Conservation (phyloP, 2,888 invertebrate genomes). For the Microplitis manilae region DNA sequence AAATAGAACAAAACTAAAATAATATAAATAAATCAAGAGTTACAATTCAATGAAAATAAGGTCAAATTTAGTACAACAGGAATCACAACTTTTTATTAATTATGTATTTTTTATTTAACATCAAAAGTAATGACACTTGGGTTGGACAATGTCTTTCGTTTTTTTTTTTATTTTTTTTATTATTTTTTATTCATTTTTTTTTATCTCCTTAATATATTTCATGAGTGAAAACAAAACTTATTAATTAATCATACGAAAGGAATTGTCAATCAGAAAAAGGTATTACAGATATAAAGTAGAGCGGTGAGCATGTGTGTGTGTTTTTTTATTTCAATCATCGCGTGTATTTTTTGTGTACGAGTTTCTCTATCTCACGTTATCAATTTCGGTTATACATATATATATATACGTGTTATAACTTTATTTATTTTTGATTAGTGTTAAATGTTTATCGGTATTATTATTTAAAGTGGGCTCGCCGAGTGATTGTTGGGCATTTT, state of each 20-base stretch:
- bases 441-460: conserved; percentile 26
- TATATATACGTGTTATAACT: conserved; percentile 26
- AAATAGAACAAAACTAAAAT: neutral
- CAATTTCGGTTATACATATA: conserved; percentile 37
- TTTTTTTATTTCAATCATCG: conserved; percentile 36
- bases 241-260: conserved; percentile 68
- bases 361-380: conserved; percentile 36
- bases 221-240: conserved; percentile 69
- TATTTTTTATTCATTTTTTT: conserved; percentile 35
- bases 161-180: conserved; percentile 59
- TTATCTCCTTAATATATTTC: conserved; percentile 60
- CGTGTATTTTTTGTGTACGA: conserved; percentile 47
- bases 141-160: conserved; percentile 70
- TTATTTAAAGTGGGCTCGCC: neutral
- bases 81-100: conserved; percentile 58
- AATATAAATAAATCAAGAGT: neutral
- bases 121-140: conserved; percentile 72
- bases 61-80: conserved; percentile 20
- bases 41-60: conserved; percentile 1
- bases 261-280: conserved; percentile 64
- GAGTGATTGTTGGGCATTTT: neutral
- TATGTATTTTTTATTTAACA: conserved; percentile 72
- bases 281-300: conserved; percentile 61
- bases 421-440: conserved; percentile 17
- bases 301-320: conserved; percentile 56